Conservation (phyloP, 2,113 vertebrate genomes). For the Tichodroma muraria region DNA sequence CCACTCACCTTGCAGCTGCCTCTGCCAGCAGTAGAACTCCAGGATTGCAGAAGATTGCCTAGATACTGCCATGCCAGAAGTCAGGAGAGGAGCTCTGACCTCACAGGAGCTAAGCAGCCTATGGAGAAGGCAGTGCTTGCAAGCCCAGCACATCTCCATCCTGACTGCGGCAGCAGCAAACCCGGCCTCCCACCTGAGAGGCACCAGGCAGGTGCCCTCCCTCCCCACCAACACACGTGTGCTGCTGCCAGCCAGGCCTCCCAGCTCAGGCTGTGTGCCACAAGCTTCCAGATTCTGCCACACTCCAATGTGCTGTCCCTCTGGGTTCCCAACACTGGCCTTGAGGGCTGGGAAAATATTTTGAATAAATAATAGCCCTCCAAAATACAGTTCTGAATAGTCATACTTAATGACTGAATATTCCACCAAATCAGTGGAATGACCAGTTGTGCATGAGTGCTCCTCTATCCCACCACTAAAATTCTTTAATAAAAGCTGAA, state of each 20-base stretch:
- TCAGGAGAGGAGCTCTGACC: neutral
- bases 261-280: neutral
- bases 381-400: neutral
- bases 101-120: neutral
- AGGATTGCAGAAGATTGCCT: neutral
- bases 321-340: neutral
- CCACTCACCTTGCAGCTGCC: neutral
- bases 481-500: neutral
- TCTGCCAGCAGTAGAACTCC: neutral
- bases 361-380: rapidly evolving
- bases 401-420: neutral
- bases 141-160: neutral
- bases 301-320: neutral
- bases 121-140: neutral
- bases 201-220: neutral
- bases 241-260: neutral
- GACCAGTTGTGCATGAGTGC: neutral
- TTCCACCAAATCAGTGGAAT: neutral
- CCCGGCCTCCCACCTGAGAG: neutral
- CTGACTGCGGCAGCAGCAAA: neutral
- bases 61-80: neutral
- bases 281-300: neutral
- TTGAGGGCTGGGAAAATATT: neutral
- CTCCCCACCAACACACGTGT: neutral
- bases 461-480: neutral